Percentiles rank a stretch among this genome's conserved stretches.
Conservation (phyloP, 2,113 vertebrate species). For the Microcebus ravelobensis region DNA sequence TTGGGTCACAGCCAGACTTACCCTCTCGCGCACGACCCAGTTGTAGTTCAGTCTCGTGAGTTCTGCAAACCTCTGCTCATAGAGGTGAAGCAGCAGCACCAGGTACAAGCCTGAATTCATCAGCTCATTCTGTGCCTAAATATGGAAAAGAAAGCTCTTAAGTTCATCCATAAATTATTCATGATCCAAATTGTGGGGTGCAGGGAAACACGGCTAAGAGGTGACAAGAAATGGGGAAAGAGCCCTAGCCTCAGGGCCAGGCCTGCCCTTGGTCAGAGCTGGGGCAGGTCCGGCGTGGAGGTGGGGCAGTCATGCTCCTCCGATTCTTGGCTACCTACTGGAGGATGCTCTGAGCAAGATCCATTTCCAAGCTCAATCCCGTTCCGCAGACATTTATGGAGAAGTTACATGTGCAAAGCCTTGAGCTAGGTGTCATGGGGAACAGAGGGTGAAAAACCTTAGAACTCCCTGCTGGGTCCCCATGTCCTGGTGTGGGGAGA, state of each 20-base stretch:
- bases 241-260: not conserved
- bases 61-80: conserved; percentile 75
- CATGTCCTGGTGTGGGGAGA: not conserved
- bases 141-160: not conserved
- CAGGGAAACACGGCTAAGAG: not conserved
- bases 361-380: not conserved
- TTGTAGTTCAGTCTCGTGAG: conserved; percentile 59
- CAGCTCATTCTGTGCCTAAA: conserved; percentile 62
- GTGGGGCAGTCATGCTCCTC: not conserved
- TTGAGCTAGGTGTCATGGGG: not conserved
- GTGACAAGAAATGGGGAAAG: not conserved
- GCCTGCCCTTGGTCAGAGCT: not conserved
- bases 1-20: not conserved
- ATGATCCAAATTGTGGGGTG: not conserved
- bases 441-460: not conserved
- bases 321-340: not conserved
- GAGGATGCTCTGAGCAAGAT: not conserved
- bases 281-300: not conserved
- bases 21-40: conserved; percentile 20
- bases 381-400: not conserved
- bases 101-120: conserved; percentile 70
- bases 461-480: not conserved
- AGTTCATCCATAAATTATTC: not conserved
- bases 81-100: conserved; percentile 75
- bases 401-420: not conserved